Base-by-base conservation (phyloP, 2,113 vertebrate genomes). In the Eulemur rufifrons region DNA sequence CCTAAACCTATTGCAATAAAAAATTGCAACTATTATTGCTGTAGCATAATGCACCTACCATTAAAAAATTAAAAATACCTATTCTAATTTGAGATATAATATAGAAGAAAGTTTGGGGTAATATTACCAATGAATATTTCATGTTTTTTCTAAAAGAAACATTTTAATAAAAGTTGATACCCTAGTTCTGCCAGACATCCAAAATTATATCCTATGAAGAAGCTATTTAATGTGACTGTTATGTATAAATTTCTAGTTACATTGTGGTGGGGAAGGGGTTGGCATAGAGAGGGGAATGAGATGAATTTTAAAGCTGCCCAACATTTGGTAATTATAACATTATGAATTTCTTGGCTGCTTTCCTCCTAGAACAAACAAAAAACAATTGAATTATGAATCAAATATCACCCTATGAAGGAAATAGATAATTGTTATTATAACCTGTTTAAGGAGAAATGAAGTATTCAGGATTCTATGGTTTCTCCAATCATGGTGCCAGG, bases 101-200 rank as follows among this genome's bases (percentile, higher is more conserved):
- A 95, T 92, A 94, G 91, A 89, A 94, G 69, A 54, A 95, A 89
- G 39, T 91, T 88, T 83, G 9, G n/a, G 77, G 91, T 93, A 95
- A 92, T 95, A 98, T 71, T 94, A 81, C 27, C 52, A 86, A 98
- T 95, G 89, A 95, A 95, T 95, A 95, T 95, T 96, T 97, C 63
- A 96, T 97, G 42, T 37, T 94, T 83, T 80, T 96, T 90, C 61
- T 78, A 93, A 94, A 89, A 90, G 29, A 94, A 97, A 90, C 52
- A 23, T 74, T 96, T 97, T 95, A 96, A 96, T 96, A 95, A 97
- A 98, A 89, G 54, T 96, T 74, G 63, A 86, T 97, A 76, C 23
- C 25, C 37, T 61, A 89, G 61, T 89, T 97, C 61, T 93, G 23
- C 42, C 77, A 97, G 86, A 89, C 34, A 94, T 93, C 66, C 71